Conservation (phyloP, 2,797 vertebrate genomes). For the Bovichtus diacanthus region DNA sequence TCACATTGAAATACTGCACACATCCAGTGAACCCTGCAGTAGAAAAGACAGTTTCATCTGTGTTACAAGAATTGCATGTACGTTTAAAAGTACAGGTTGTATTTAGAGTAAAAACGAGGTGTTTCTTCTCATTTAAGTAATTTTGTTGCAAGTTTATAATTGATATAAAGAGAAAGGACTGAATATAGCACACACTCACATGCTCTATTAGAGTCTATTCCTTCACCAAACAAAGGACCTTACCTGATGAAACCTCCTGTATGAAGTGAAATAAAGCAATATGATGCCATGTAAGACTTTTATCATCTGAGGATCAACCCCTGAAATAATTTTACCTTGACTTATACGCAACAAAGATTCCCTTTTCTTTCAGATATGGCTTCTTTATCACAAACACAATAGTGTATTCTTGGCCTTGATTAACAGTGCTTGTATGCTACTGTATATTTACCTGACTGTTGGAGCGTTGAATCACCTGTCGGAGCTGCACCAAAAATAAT, state of each 20-base stretch:
- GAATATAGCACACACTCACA: not conserved
- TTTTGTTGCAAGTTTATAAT: not conserved
- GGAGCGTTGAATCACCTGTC: slow-evolving; percentile 33
- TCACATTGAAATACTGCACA: slow-evolving; percentile 80
- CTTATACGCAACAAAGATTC: not conserved
- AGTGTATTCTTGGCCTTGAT: too few species aligned
- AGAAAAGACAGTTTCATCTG: not conserved
- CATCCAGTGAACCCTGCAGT: slow-evolving; percentile 85
- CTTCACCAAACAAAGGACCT: not conserved
- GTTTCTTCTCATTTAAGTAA: not conserved
- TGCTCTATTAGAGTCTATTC: too few species aligned
- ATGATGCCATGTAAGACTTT: not conserved
- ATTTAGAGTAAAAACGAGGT: not conserved
- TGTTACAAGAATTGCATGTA: not conserved
- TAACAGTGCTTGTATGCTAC: not conserved
- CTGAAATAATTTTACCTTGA: not conserved
- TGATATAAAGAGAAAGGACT: not conserved
- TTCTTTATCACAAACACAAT: not conserved
- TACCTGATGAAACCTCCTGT: not conserved
- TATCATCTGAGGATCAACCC: not conserved
- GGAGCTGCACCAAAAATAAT: slow-evolving; percentile 73
- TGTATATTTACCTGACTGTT: slow-evolving; percentile 68
- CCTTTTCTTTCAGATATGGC: not conserved
- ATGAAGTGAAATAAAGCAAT: not conserved
- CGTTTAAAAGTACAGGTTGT: not conserved